Base-by-base conservation (phyloP, 2,113 vertebrate species). In the Dendropsophus ebraccatus region DNA sequence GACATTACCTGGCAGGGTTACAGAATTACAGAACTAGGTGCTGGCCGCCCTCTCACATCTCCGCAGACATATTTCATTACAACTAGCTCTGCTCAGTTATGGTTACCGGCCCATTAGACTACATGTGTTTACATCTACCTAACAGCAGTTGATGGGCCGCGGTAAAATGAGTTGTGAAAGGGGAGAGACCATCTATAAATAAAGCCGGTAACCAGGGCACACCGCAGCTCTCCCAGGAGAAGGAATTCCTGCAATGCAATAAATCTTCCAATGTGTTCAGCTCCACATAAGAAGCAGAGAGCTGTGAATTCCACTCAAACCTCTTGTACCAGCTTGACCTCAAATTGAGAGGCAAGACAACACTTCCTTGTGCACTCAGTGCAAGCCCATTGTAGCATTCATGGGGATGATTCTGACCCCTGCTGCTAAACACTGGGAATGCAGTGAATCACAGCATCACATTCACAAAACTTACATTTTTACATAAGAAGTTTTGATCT, bases 201-300 rank as follows among this genome's bases (percentile, higher is more conserved):
- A 80, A 41, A 60, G 21, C 35, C 23, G 12, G 35, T 62, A 81
- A 81, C 78, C 78, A 62, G 56, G 56, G n/a, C 83, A 45, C 50
- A 11, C 50, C 16, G n/a, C 67, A 11, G 17, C 32, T 28, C 54
- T 76, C 52, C 70, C 25, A 10, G 17, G 82, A 54, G 30, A 58
- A 84, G 56, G 83, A 84, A 84, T 76, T 65, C 45, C 72, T 76
- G 72, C 62, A 49, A 54, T 74, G 70, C 47, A 11, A 62, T 73
- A 56, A 62, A 65, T 47, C 47, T 65, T 49, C 37, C 56, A 58
- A 35, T 17, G 13, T 21, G 21, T 23, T 74, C 70, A 45, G 21
- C n/a, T 23, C 70, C 45, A 62, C 70, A 76, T 41, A 50, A 60
- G 35, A 67, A 23, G 21, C 25, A 17, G 65, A 82, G 65, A 82